Evolutionary conservation across 2,113 vertebrate genomes (phyloP), one percentile per base, ranked within the genome.

Genomic region (Galeopterus variegatus): DNA sequence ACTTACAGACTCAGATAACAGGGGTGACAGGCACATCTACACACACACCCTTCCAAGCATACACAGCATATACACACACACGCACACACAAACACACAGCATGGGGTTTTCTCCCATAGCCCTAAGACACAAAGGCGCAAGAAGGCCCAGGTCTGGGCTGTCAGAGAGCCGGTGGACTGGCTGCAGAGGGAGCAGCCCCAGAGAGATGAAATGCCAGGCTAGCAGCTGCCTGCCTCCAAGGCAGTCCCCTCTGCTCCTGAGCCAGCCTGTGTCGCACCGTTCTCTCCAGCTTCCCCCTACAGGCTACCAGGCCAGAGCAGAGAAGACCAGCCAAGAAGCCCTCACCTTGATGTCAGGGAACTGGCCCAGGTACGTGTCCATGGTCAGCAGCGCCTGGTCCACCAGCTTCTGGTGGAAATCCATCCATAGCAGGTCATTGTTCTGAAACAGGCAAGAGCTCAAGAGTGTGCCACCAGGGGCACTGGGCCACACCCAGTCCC

Each of bases 321-420:
- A 41, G 18, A 2, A 1, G 41, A 18, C 4, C 12, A 1, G 1
- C 12, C 3, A 17, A 62, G 18, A 13, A 26, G 45, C 31, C 15
- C 98, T 97, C 98, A 99, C 99, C 99, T 99, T 99, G 98, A 99
- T 99, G 97, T 99, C 99, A 6, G 99, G 99, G 97, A 99, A 99
- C 97, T 99, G 99, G 85, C 99, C 99, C 93, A 99, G 99, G 97
- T 99, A 99, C 0, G 99, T 99, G 98, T 99, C 99, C 99, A 99
- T 99, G 84, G 99, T 99, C 93, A 99, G 99, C 83, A 99, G 99
- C 0, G 99, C 99, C 95, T 99, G 99, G 98, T 99, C 99, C 60
- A 99, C 99, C 97, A 99, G 98, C 97, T 99, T 99, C 98, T 99
- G 99, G 97, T 99, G 99, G 97, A 99, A 99, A 97, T 99, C 99